Percentiles rank a stretch among this genome's conserved stretches.
These are phyloP conservation scores for Molossus alvarezi DNA, from an alignment of 2,797 vertebrate genomes.

Conservation along the genomic window DNA sequence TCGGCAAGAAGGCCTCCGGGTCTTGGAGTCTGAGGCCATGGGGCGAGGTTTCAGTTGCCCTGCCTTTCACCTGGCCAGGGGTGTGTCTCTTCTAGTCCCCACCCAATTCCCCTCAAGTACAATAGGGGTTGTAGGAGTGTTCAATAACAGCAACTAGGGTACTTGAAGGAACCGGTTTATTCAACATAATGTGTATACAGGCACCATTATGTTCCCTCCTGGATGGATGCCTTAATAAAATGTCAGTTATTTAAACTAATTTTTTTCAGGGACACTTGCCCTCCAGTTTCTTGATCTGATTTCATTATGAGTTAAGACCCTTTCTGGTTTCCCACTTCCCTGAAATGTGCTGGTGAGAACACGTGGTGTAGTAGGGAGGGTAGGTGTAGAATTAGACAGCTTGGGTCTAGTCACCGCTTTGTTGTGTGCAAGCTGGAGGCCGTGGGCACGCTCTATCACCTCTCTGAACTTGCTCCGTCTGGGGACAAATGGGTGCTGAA, in stretches of 20 bases:
- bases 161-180: not conserved
- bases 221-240: not conserved
- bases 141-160: not conserved
- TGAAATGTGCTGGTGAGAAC: not conserved
- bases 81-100: not conserved
- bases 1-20: not conserved
- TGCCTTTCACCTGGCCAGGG: not conserved
- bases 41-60: not conserved
- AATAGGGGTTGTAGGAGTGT: not conserved
- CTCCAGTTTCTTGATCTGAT: constrained; percentile 17
- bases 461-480: not conserved
- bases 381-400: not conserved
- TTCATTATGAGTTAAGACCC: constrained; percentile 10
- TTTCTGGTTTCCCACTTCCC: not conserved
- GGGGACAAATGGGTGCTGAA: not conserved
- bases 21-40: not conserved
- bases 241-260: not conserved
- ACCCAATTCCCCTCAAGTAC: not conserved
- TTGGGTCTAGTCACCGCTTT: not conserved
- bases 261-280: not conserved
- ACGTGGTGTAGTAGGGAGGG: not conserved
- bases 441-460: fast-evolving
- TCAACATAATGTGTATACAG: not conserved
- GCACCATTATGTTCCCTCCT: not conserved
- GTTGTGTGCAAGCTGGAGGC: not conserved